These are phyloP conservation scores for Pocillopora meandrina DNA, from an alignment of 92 coral and sea anemone species.

Conservation along the genomic window DNA sequence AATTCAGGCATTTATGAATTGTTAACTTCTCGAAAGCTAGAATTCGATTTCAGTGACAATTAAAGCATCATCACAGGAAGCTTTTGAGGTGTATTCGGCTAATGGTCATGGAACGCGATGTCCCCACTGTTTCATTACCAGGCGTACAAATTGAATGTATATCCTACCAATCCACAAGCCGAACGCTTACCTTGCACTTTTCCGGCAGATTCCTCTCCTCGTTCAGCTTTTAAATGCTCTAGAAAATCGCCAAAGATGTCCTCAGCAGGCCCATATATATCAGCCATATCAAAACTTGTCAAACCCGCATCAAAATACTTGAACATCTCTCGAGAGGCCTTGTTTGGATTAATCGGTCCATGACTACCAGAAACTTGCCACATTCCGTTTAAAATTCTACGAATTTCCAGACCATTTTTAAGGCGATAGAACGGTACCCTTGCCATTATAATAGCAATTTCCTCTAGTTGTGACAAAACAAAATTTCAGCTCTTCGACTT, in stretches of 20 bases:
- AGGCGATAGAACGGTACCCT: slow-evolving; percentile 67
- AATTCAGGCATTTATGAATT: no score
- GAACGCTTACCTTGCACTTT: slow-evolving; percentile 73
- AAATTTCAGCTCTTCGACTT: not conserved
- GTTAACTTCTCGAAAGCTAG: no score
- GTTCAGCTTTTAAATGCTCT: slow-evolving; percentile 53
- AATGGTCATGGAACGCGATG: no score
- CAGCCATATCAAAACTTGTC: slow-evolving; percentile 89
- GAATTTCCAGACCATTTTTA: slow-evolving; percentile 73
- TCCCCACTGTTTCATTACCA: not conserved
- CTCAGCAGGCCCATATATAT: slow-evolving; percentile 90
- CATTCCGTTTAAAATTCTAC: slow-evolving; percentile 85
- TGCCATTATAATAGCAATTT: slow-evolving; percentile 23
- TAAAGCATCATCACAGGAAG: no score
- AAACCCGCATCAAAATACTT: slow-evolving; percentile 75
- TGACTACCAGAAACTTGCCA: slow-evolving; percentile 93
- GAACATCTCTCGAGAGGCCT: slow-evolving; percentile 76
- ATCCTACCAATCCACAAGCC: not conserved
- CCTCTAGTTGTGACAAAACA: not conserved
- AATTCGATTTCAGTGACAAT: no score
- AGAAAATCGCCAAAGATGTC: slow-evolving; percentile 80
- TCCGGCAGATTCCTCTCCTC: slow-evolving; percentile 57
- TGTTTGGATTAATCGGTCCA: slow-evolving; percentile 67
- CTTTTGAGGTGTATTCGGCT: no score
- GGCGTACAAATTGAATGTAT: not conserved